Evolutionary conservation across 2,888 invertebrate genomes (phyloP).

Genomic region (Caenorhabditis japonica): DNA sequence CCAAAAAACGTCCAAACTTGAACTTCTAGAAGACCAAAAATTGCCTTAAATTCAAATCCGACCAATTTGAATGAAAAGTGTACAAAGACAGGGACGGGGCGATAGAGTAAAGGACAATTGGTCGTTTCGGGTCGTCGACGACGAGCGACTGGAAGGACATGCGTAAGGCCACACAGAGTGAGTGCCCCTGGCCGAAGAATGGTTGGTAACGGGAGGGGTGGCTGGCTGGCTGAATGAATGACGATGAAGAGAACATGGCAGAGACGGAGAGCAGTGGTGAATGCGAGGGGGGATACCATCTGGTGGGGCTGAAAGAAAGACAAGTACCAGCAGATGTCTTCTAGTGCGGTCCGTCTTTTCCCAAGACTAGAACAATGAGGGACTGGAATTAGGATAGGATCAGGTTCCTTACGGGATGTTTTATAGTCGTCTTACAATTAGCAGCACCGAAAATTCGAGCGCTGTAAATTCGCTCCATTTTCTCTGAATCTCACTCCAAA

Average conservation of each 20-base stretch:
- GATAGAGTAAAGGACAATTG: too few species aligned
- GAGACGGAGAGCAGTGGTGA: background rate
- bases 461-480: too few species aligned
- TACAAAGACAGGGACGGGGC: too few species aligned
- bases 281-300: constrained; percentile 1
- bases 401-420: background rate
- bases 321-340: constrained; percentile 10
- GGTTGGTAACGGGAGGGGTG: constrained; percentile 5
- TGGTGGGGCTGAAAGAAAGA: constrained; percentile 2
- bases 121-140: too few species aligned
- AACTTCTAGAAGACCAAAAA: too few species aligned
- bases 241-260: constrained; percentile 2
- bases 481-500: too few species aligned
- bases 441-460: too few species aligned
- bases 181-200: background rate
- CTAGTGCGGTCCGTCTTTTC: background rate
- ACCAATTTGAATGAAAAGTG: too few species aligned
- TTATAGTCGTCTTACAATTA: too few species aligned
- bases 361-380: background rate
- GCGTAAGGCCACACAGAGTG: background rate
- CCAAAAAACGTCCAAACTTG: too few species aligned
- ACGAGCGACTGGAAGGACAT: constrained; percentile 5
- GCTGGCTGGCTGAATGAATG: background rate
- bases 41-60: too few species aligned
- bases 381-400: background rate